Conservation (phyloP, 2,888 invertebrate species). For the Morpho deidamia region DNA sequence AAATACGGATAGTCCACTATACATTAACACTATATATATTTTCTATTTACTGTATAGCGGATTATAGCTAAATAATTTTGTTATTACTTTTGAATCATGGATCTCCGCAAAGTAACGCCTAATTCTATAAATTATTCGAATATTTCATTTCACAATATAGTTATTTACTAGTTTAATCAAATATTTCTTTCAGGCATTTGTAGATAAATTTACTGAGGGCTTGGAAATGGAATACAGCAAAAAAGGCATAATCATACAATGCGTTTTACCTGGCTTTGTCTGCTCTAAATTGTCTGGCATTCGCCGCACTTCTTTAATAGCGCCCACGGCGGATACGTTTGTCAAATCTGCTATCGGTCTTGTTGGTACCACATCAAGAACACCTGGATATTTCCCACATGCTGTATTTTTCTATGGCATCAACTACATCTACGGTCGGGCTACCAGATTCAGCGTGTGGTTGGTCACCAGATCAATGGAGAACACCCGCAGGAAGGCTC, state of each 20-base stretch:
- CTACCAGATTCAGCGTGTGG: constrained; percentile 79
- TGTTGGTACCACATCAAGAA: constrained; percentile 82
- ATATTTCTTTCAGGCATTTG: constrained; percentile 80
- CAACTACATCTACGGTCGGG: constrained; percentile 63
- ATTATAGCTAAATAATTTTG: no score
- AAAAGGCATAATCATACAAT: constrained; percentile 87
- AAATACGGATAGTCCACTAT: no score
- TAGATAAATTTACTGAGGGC: constrained; percentile 88
- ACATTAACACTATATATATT: no score
- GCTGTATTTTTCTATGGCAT: constrained; percentile 74
- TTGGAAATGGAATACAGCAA: constrained; percentile 85
- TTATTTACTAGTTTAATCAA: no score
- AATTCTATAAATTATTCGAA: no score
- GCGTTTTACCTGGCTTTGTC: constrained; percentile 91
- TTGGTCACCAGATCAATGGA: constrained; percentile 81
- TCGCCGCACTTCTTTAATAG: constrained; percentile 83
- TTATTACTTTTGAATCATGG: no score
- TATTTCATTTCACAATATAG: no score
- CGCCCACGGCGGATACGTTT: constrained; percentile 85
- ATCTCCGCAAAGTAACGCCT: no score
- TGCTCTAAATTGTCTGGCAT: constrained; percentile 95
- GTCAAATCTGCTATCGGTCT: constrained; percentile 84
- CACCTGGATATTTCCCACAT: constrained; percentile 88
- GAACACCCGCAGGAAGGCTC: constrained; percentile 78
- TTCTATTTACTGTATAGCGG: no score